Percentiles rank a stretch among this genome's conserved stretches.
These are phyloP conservation scores for Papilio gigon DNA, from an alignment of 2,888 invertebrate species.

Conservation along the genomic window DNA sequence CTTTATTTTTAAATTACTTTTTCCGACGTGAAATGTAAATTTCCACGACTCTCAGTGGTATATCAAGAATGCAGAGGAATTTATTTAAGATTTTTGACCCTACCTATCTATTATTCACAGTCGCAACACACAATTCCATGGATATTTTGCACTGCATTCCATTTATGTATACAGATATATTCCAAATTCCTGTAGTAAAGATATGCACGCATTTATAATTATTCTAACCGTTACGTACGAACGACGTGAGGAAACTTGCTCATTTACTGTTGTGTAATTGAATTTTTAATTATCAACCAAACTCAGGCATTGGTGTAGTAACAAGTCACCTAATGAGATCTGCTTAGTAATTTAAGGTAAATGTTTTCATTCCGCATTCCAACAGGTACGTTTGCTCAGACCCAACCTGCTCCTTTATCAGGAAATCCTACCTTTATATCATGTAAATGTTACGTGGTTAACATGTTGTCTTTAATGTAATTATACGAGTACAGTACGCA, in stretches of 20 bases:
- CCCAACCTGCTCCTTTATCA: constrained; percentile 15
- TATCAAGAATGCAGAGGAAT: not conserved
- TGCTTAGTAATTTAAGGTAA: constrained; percentile 8
- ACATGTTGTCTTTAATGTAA: constrained; percentile 5
- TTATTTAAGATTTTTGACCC: not conserved
- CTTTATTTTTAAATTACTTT: no score
- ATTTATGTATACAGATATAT: not conserved
- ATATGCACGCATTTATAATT: constrained; percentile 29
- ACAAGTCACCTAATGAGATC: constrained; percentile 29
- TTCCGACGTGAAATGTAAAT: no score
- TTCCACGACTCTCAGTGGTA: not conserved
- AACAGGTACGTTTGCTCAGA: constrained; percentile 18
- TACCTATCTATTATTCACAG: not conserved
- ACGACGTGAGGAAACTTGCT: constrained; percentile 14
- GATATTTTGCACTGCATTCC: not conserved
- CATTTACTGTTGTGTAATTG: constrained; percentile 31
- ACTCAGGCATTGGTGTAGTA: constrained; percentile 28
- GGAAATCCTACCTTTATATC: not conserved
- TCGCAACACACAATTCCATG: not conserved
- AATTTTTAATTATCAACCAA: constrained; percentile 31
- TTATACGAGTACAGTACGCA: constrained; percentile 7
- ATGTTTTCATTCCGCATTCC: constrained; percentile 35
- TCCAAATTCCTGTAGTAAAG: not conserved
- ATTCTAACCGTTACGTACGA: constrained; percentile 12
- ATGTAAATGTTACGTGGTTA: not conserved